Conservation (phyloP, 2,888 invertebrate species). For the Baronia brevicornis region DNA sequence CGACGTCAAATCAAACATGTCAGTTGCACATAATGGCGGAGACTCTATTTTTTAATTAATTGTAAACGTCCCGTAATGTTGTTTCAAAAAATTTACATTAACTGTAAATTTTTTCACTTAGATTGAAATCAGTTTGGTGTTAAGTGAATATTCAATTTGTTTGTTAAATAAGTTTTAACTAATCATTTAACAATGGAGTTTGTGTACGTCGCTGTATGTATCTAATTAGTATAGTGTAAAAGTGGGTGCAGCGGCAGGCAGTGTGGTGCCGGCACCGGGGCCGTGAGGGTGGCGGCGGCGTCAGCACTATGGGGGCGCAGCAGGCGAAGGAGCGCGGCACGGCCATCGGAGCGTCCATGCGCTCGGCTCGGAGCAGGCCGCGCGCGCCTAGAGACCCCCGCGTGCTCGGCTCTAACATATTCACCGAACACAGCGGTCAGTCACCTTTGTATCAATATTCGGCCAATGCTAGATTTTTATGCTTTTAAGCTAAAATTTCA, state of each 20-base stretch:
- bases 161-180: constrained; percentile 13
- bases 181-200: constrained; percentile 32
- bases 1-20: constrained; percentile 60
- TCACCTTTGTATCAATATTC: constrained; percentile 23
- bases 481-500: too few species aligned
- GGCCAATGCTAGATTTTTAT: not conserved
- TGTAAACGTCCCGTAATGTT: constrained; percentile 37
- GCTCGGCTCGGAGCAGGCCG: constrained; percentile 84
- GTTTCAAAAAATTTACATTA: constrained; percentile 26
- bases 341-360: constrained; percentile 82
- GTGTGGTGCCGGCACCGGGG: constrained; percentile 44
- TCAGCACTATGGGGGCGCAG: constrained; percentile 88
- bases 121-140: constrained; percentile 8
- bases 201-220: constrained; percentile 41
- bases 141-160: constrained; percentile 6
- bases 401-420: constrained; percentile 91
- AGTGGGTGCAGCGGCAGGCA: constrained; percentile 26
- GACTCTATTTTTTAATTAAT: constrained; percentile 50
- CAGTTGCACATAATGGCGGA: constrained; percentile 61
- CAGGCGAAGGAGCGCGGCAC: constrained; percentile 93
- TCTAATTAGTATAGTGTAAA: constrained; percentile 42
- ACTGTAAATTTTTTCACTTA: constrained; percentile 4
- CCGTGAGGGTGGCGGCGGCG: constrained; percentile 81
- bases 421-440: constrained; percentile 96
- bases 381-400: constrained; percentile 87